Evolutionary conservation across 2,113 vertebrate genomes (phyloP), one percentile per base, ranked within the genome.

Genomic region (Cebidichthys violaceus): DNA sequence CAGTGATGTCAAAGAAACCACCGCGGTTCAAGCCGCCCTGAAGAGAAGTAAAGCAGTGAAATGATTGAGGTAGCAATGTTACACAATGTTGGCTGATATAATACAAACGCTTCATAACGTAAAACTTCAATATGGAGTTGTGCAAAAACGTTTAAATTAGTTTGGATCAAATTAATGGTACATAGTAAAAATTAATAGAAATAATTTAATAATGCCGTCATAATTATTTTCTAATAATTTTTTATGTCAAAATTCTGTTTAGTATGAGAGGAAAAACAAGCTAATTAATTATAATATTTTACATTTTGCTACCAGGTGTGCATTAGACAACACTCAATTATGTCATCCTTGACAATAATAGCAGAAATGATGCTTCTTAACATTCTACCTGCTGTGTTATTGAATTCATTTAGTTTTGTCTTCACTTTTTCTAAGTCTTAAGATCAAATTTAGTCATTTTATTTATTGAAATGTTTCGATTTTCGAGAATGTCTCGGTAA

Each of bases 1-100:
- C 41, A 60, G 81, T 70, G 10, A 79, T 29, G 7, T 10, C 22
- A 47, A 31, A 81, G 72, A 81, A 64, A 67, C 62, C 33, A 50
- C n/a, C 24, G 57, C 47, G 43, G 39, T 35, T 70, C 61, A 61
- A 60, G 43, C 52, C n/a, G 0, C 10, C 27, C 1, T 45, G 41
- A 54, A 57, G 17, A 37, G 54, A 60, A 64, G 64, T 54, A 29
- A 59, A 73, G 61, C 37, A 80, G 52, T 61, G 11, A 75, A 77
- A 55, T 55, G 22, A 77, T 17, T n/a, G 1, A 64, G 11, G 22
- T 61, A 15, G 20, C 20, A 20, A 9, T 9, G 1, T 31, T 50
- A 43, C 2, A 43, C 37, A 2, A 31, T 20, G 11, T 69, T 29
- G 11, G 24, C 35, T 39, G 62, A 24, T 65, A 18, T 33, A 18